These are phyloP conservation scores for Eulemur coronatus DNA, from an alignment of 2,797 vertebrate genomes.

Conservation along the genomic window DNA sequence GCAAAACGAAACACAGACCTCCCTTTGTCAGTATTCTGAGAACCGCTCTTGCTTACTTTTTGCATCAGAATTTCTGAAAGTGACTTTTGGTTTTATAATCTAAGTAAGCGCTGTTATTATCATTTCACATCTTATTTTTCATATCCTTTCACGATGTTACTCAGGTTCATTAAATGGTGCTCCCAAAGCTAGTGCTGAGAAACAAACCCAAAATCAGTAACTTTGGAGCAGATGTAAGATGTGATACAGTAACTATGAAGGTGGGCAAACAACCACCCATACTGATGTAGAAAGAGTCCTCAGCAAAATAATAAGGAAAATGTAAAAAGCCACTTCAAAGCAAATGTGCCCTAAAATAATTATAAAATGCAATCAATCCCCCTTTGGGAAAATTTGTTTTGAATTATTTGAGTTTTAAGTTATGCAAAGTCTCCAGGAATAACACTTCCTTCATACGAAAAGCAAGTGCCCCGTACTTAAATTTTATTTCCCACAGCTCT, in stretches of 20 bases:
- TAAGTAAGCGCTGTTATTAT: slow-evolving; percentile 16
- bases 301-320: slow-evolving; percentile 41
- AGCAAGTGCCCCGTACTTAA: slow-evolving; percentile 54
- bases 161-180: background rate
- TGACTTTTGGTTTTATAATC: slow-evolving; percentile 18
- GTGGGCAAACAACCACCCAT: background rate
- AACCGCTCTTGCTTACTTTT: background rate
- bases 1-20: background rate
- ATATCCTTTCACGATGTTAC: background rate
- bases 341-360: slow-evolving; percentile 51
- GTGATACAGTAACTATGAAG: background rate
- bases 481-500: slow-evolving; percentile 70
- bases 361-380: background rate
- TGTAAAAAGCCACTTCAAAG: slow-evolving; percentile 40
- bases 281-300: background rate
- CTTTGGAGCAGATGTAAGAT: background rate
- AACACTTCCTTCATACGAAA: slow-evolving; percentile 71
- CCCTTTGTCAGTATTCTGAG: slow-evolving; percentile 24
- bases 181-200: background rate
- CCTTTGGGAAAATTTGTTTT: slow-evolving; percentile 64
- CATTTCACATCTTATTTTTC: slow-evolving; percentile 23
- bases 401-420: slow-evolving; percentile 68
- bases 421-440: slow-evolving; percentile 70
- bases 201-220: background rate
- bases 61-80: background rate